Evolutionary conservation across 2,797 vertebrate genomes (phyloP).

Genomic region (Rhynchotus rufescens): DNA sequence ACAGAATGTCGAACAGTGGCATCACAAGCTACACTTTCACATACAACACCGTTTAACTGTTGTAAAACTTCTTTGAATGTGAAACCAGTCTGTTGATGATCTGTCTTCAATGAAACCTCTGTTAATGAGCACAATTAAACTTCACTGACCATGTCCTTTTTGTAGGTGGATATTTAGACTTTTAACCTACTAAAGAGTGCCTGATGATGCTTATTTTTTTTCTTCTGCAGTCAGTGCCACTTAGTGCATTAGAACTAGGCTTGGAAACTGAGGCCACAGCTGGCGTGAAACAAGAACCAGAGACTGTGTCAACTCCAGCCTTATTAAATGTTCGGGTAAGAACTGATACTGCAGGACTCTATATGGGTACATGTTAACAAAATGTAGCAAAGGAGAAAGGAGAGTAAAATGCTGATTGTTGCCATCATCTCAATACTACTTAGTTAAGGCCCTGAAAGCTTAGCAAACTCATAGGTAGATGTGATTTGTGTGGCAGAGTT

Average conservation of each 20-base stretch:
- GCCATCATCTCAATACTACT: accelerated
- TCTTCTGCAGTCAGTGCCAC: conserved; percentile 87
- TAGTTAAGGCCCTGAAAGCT: background rate
- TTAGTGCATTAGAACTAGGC: conserved; percentile 89
- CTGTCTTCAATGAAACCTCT: background rate
- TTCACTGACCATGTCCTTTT: background rate
- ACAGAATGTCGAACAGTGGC: background rate
- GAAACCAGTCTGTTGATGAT: background rate
- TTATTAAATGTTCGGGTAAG: conserved; percentile 92
- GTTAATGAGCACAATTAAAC: background rate
- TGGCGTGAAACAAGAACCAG: conserved; percentile 83
- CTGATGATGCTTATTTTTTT: background rate
- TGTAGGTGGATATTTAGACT: background rate
- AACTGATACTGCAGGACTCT: background rate
- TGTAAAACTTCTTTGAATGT: background rate
- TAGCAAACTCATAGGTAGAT: accelerated
- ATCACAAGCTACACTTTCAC: background rate
- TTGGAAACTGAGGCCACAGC: conserved; percentile 86
- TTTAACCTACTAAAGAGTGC: background rate
- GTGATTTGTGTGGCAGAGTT: background rate
- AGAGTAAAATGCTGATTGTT: background rate
- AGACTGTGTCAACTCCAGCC: conserved; percentile 83
- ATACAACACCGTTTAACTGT: no score
- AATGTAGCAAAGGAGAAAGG: background rate
- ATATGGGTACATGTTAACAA: background rate